These are phyloP conservation scores for Frankliniella intonsa DNA, from an alignment of 2,888 invertebrate genomes.

Conservation along the genomic window DNA sequence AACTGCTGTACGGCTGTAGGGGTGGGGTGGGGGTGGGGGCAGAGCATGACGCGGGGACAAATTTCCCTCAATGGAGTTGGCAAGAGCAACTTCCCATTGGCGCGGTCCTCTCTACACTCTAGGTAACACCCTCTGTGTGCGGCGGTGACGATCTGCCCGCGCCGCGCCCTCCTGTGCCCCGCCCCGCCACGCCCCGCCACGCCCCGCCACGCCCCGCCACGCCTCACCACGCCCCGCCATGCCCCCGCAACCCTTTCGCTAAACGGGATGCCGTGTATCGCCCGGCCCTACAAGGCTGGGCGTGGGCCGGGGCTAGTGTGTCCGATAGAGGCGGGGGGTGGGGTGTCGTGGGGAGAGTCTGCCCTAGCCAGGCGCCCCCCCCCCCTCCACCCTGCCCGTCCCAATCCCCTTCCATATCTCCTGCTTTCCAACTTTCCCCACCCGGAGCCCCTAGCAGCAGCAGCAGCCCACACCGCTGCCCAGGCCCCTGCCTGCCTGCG, in stretches of 20 bases:
- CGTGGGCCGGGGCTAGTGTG: not conserved
- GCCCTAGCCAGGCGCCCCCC: no score
- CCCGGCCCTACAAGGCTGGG: not conserved
- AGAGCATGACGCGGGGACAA: not conserved
- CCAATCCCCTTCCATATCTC: no score
- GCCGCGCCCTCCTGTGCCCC: not conserved
- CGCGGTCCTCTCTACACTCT: not conserved
- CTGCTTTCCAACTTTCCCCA: no score
- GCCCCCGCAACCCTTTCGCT: not conserved
- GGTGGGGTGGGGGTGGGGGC: not conserved
- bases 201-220: not conserved
- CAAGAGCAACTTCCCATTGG: constrained; percentile 14
- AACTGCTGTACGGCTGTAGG: not conserved
- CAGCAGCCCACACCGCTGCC: no score
- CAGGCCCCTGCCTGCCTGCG: no score
- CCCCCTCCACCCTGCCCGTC: no score
- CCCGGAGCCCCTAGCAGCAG: no score
- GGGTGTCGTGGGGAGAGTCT: no score
- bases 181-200: not conserved
- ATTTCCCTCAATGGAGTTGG: constrained; percentile 5
- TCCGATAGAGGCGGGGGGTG: not conserved
- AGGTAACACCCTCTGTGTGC: not conserved
- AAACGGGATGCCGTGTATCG: not conserved
- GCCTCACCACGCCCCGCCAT: no score
- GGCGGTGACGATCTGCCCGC: not conserved